Evolutionary conservation across 2,888 invertebrate genomes (phyloP), one percentile per base, ranked within the genome.

Genomic region (Tachystola acroxantha): DNA sequence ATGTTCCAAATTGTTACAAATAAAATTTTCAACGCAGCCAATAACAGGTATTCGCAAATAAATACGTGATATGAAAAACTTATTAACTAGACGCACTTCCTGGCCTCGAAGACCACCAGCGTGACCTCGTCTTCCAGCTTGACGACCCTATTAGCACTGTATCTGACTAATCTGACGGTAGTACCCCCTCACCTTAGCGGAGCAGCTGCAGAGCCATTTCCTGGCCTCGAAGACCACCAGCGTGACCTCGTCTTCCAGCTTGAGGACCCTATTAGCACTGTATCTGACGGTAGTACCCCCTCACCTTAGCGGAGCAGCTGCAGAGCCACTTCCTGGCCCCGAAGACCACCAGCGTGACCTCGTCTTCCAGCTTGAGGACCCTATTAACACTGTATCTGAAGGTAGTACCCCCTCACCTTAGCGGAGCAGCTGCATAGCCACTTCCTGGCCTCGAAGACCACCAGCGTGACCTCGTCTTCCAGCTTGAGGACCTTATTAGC

Each of bases 201-300:
- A 89, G 71, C 98, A 97, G 46, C 91, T 90, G 74, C 98, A 99
- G 3, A 96, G 88, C 65, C 94, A 89, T 52, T 91, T 90, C 59
- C 92, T 91, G 1, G 93, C 95, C 60, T 92, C 90, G 57, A 91
- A 92, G 37, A 92, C 90, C 7, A 96, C 93, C 66, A 93, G 90
- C 19, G 85, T 75, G 25, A 92, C 90, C 0, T 92, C 89, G 0
- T 90, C 88, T 70, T 98, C 98, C 1, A 89, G 73, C 49, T 90
- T 91, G 36, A 93, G 74, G 32, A 91, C 90, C 48, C 89, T 89
- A 43, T 91, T 85, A 0, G 94, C 95, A 20, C 91, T 88, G 6
- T 81, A 82, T 26, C 93, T 88, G 60, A n/a, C n/a, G n/a, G n/a
- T n/a, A n/a, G n/a, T n/a, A n/a, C n/a, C n/a, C 1, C 1, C 41